Evolutionary conservation across 37 sponge, comb jelly and placozoan genomes (phyloP).

Genomic region (Cliona cf. orientalis): DNA sequence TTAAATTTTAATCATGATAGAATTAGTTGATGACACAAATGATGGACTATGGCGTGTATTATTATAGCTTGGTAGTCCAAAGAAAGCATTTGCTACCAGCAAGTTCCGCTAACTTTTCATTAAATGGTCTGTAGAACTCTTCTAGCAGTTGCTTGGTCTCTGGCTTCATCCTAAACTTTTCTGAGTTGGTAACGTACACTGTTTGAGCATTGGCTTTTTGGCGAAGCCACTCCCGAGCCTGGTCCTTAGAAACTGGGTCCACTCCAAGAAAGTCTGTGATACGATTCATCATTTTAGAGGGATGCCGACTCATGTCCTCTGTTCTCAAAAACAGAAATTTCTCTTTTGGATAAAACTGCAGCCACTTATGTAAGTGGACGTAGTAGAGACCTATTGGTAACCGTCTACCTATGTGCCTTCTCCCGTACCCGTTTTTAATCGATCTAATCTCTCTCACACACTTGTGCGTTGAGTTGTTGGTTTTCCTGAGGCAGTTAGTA

Average conservation of each 20-base stretch:
- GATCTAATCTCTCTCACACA: not conserved
- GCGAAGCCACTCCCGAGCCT: not conserved
- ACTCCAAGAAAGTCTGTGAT: constrained; percentile 47
- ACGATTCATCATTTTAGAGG: not conserved
- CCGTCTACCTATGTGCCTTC: not conserved
- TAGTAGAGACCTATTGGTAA: constrained; percentile 22
- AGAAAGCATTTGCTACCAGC: constrained; percentile 28
- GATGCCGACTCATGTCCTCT: constrained; percentile 29
- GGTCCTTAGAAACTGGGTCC: not conserved
- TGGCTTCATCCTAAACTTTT: too few species aligned
- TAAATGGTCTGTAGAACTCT: constrained; percentile 45
- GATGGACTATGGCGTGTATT: too few species aligned
- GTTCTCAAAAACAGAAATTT: constrained; percentile 51
- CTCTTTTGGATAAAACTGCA: constrained; percentile 38
- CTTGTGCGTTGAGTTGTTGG: not conserved
- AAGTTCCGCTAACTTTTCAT: constrained; percentile 36
- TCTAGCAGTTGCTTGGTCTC: constrained; percentile 11
- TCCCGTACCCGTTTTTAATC: too few species aligned
- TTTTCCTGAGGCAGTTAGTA: not conserved
- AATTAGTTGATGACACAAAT: too few species aligned
- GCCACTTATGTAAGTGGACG: constrained; percentile 42
- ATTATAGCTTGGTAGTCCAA: too few species aligned
- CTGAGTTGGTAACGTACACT: too few species aligned
- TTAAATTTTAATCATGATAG: too few species aligned
- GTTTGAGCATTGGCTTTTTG: not conserved